Evolutionary conservation across 2,888 invertebrate genomes (phyloP), one percentile per base, ranked within the genome.

Genomic region (Agriopis leucophaearia): DNA sequence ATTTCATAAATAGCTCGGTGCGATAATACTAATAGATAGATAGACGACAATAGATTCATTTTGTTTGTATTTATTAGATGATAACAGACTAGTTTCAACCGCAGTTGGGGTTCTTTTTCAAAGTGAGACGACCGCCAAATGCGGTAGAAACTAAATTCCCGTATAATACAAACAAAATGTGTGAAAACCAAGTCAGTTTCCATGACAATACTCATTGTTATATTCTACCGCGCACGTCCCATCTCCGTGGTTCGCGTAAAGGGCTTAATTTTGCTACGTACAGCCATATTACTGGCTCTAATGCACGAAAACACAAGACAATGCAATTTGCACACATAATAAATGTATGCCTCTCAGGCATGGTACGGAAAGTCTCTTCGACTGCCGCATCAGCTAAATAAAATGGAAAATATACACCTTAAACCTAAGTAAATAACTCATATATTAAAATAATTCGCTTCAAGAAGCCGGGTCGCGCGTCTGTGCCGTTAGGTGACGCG

Each of bases 401-500:
- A 72, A 77, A 67, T 71, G 66, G 69, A 77, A 74, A 74, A 77
- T 77, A 74, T 70, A 76, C 69, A 73, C 59, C 74, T 76, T 74
- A 73, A 52, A 71, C 66, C 73, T 74, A 76, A 62, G 69, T 68
- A 72, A 74, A 74, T 72, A 72, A 59, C 59, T 65, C 57, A 71
- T 67, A 66, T 65, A 75, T 75, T 79, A 75, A 79, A 81, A 77
- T 78, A 78, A 79, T 78, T 76, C 75, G 82, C 78, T 71, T 69
- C 59, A 66, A 72, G 64, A 78, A 77, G 75, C 74, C 65, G 36
- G 55, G 55, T 16, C 72, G 73, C 73, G 78, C 75, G 73, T 27
- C 27, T 27, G 27, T 18, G 9, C 3, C 48, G 10, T 75, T 76
- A 69, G 75, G 68, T 63, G 72, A 64, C 72, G 64, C 70, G 72